Evolutionary conservation across 2,113 vertebrate genomes (phyloP).

Genomic region (Burhinus oedicnemus): DNA sequence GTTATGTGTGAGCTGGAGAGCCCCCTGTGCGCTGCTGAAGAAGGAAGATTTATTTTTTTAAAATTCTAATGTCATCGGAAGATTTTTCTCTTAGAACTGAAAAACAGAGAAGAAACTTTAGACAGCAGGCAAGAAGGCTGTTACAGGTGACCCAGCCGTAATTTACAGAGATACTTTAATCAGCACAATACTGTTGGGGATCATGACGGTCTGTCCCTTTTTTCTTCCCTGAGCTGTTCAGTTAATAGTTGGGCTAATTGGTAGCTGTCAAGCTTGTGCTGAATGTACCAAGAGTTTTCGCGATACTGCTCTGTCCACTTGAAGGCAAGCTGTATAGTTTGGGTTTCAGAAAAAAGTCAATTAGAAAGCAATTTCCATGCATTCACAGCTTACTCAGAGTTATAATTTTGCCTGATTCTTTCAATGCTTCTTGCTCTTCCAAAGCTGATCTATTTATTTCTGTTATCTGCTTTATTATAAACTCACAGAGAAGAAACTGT

Average conservation of each 20-base stretch:
- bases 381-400: background rate
- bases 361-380: constrained; percentile 13
- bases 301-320: background rate
- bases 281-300: background rate
- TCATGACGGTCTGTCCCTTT: background rate
- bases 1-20: background rate
- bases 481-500: background rate
- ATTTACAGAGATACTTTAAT: background rate
- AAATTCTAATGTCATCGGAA: background rate
- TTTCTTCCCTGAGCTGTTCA: background rate
- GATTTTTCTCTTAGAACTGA: background rate
- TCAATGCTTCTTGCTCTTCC: background rate
- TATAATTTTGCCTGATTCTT: background rate
- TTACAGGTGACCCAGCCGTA: background rate
- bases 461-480: background rate
- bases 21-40: background rate
- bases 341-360: background rate
- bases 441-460: background rate
- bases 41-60: background rate
- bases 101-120: background rate
- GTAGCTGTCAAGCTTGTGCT: constrained; percentile 5
- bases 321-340: background rate
- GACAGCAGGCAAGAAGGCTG: background rate
- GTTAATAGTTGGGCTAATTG: background rate
- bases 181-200: background rate